Base-by-base conservation (phyloP, 2,888 invertebrate genomes). In the Calliscelio sp. region DNA sequence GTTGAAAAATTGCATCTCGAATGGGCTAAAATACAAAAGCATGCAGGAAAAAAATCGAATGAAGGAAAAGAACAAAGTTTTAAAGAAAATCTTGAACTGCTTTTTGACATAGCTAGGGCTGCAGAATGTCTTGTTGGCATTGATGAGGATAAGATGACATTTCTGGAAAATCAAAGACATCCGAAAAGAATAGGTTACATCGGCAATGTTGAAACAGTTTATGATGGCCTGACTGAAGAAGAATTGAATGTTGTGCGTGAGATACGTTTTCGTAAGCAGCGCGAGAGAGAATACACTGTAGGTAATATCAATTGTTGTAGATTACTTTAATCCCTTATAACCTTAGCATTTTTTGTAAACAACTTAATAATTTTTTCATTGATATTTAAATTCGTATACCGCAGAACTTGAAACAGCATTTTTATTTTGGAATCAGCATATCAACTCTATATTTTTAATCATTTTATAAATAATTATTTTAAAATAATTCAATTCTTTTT, bases 141-240 rank as follows among this genome's bases (percentile, higher is more conserved):
- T 46, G 61, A 10, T 53, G 78, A 73, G 81, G 71, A 66, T 61
- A 82, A 38, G 73, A 49, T 74, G 46, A 63, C 10, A 20, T 80
- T 73, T 22, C 46, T 80, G 22, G 65, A 80, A 65, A 80, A 80
- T 73, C 80, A 80, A 80, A 65, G 65, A 49, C 28, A 80, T 28
- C 80, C 80, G 25, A 59, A 51, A 1, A 73, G 66, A 59, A 18
- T 38, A 2, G 73, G 70, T 38, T 70, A 46, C 22, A 78, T 78
- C 25, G 78, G 51, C 24, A 22, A 78, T 53, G 59, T 68, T 16
- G n/a, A n/a, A n/a, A n/a, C n/a, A n/a, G n/a, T n/a, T n/a, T n/a
- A n/a, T n/a, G n/a, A n/a, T n/a, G n/a, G n/a, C n/a, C n/a, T n/a
- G n/a, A n/a, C n/a, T n/a, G n/a, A n/a, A n/a, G n/a, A n/a, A n/a